Base-by-base conservation (phyloP, 2,113 vertebrate genomes). In the Tyto alba region DNA sequence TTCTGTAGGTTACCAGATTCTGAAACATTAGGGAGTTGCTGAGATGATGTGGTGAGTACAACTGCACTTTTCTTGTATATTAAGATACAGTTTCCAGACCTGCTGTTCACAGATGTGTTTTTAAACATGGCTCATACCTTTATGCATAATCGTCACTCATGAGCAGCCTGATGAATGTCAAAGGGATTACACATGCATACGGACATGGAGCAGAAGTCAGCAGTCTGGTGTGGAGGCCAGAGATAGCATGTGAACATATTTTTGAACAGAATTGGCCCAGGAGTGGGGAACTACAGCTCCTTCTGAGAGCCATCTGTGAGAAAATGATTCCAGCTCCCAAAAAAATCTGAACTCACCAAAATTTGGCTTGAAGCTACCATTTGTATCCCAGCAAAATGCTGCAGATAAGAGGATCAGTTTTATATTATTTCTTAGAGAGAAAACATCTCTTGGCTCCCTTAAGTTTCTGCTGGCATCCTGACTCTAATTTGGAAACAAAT, bases 231-330 rank as follows among this genome's bases (percentile, higher is more conserved):
- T 62, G 63, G 82, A 79, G 82, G 40, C 88, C 85, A 75, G 69
- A 67, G 71, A 55, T 85, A 69, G 68, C 16, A 34, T 26, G 18
- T 29, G 57, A 55, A 59, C 11, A 10, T 25, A 8, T 76, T 90
- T 90, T 57, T 71, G 23, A 73, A 18, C 15, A 69, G 63, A 92
- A 62, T 26, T 66, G 68, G 67, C 71, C 75, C 23, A 40, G 67
- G 53, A 79, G 18, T 56, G 36, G 74, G 78, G 47, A 89, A 30
- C 41, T 94, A 19, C 48, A 91, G 53, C 66, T 94, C 85, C 89
- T 93, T 71, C 60, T 78, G 80, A 94, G 86, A 69, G 34, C 95
- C 80, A 69, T 94, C 86, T 96, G 83, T 86, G 80, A 80, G 68
- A 69, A 85, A 72, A 55, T 0, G 0, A 40, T 92, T 95, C 67